A percentile compares a stretch with the other conserved stretches of the same genome.
phyloP scores from a whole-genome alignment of 2,113 vertebrate species.

The Serinus canaria region DNA sequence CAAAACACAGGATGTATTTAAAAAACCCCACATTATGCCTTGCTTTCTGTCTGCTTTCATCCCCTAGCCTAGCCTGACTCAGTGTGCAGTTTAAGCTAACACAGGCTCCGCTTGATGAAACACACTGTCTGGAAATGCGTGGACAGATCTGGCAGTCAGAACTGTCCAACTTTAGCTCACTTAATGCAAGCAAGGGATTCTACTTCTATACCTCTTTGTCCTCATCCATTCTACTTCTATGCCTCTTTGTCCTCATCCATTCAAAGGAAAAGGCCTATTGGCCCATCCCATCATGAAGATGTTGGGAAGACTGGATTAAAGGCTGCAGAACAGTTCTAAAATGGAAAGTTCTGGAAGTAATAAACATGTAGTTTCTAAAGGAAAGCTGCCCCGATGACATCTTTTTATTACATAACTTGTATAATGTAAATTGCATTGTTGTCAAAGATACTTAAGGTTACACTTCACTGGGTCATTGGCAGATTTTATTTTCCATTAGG shows the following conservation, averaged over 20 bases:
- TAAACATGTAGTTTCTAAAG: neutral
- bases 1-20: neutral
- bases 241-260: neutral
- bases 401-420: neutral
- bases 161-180: neutral
- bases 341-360: neutral
- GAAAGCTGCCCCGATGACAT: neutral
- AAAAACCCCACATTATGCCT: neutral
- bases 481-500: conserved; percentile 67
- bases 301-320: neutral
- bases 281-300: neutral
- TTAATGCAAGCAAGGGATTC: neutral
- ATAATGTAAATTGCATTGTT: conserved; percentile 26
- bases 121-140: neutral
- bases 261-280: neutral
- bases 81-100: neutral
- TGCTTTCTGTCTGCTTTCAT: neutral
- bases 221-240: neutral
- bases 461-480: conserved; percentile 45
- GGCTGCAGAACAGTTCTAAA: neutral
- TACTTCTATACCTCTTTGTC: neutral
- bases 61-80: neutral
- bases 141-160: neutral
- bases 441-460: conserved; percentile 55
- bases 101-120: rapidly evolving